Conservation (phyloP, 2,113 vertebrate species). For the Erythrocebus patas region DNA sequence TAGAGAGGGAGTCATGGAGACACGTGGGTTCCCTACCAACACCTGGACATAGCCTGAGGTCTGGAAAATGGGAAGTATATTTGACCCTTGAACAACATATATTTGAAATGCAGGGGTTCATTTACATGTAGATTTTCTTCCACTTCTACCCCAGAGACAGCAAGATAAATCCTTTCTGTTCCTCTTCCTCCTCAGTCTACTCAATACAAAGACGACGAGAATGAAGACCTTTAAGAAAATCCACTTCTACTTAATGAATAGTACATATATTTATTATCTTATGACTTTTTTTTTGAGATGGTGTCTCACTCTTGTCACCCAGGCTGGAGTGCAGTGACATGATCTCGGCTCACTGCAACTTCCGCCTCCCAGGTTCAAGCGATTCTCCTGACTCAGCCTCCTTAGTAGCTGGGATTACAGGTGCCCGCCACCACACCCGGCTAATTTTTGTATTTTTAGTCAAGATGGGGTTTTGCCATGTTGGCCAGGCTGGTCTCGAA, state of each 20-base stretch:
- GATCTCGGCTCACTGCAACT: no score
- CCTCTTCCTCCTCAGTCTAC: background rate
- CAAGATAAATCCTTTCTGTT: background rate
- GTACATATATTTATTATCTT: background rate
- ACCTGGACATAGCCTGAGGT: background rate
- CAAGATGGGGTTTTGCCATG: no score
- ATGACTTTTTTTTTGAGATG: no score
- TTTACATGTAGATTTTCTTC: background rate
- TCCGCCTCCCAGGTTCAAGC: no score
- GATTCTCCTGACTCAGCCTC: no score
- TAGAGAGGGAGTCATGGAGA: rapidly evolving
- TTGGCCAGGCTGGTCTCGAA: no score
- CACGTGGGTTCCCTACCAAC: background rate
- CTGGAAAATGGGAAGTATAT: background rate
- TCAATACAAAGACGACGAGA: background rate
- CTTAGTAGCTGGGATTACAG: no score
- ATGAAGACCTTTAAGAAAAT: background rate
- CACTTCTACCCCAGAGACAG: background rate
- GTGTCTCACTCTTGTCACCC: no score
- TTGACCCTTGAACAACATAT: background rate
- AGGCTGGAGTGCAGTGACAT: no score
- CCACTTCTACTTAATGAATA: background rate
- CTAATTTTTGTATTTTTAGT: no score
- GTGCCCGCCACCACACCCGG: rapidly evolving
- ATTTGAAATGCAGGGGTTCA: background rate